Base-by-base conservation (phyloP, 2,888 invertebrate genomes). In the Apotomis capreana region DNA sequence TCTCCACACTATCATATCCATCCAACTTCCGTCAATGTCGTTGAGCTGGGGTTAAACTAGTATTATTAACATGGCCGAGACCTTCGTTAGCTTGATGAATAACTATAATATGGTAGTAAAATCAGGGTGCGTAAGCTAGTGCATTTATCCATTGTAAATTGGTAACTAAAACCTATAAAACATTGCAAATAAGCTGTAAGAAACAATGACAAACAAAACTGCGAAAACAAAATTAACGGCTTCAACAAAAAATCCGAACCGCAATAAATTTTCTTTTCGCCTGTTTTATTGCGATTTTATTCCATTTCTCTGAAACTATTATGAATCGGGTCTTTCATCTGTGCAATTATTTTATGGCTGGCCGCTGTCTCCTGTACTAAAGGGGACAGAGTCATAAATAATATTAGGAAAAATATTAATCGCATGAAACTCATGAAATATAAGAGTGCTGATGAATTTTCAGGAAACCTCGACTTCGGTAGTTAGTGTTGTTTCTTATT, bases 251-350 rank as follows among this genome's bases (percentile, higher is more conserved):
- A 59, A 46, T 58, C 55, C 54, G 13, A 58, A 13, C 10, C n/a
- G 26, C 15, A 62, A 68, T 72, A 68, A 68, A 72, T 68, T 58
- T 63, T 15, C 10, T 36, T 61, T 60, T 60, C 55, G 46, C 55
- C 46, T 10, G 54, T 49, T 70, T 70, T 70, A 70, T 70, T 51
- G 60, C 55, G 15, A 70, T 67, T 67, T 67, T 54, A 44, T 70
- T 60, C n/a, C 13, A 46, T 40, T 59, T 59, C 44, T 51, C 13
- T 65, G 59, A 65, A 65, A 54, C n/a, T 46, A 52, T 15, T 51
- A 58, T 15, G 9, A 58, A 58, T 40, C 13, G 54, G 61, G 15
- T 54, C 26, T 55, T 67, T 70, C 65, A 61, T 70, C 49, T 55
- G 60, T 67, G 60, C 36, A 63, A 57, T 55, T 57, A 65, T 65